A percentile compares a stretch with the other conserved stretches of the same genome.
phyloP scores from a whole-genome alignment of 1,140 invertebrate genomes.

The Drosophila biarmipes region DNA sequence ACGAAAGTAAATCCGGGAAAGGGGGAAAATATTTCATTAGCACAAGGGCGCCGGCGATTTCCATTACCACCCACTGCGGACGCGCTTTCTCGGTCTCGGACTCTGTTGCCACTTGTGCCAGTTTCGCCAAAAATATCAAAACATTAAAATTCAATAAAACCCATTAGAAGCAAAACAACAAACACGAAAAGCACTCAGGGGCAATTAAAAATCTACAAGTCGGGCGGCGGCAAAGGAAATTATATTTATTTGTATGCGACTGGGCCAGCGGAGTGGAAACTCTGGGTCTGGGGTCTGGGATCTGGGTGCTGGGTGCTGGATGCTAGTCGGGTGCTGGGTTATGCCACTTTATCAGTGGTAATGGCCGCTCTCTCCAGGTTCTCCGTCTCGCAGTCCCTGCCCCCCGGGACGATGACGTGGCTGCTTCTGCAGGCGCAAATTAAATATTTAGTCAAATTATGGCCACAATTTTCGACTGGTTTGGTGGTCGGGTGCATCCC shows the following conservation, averaged over 20 bases:
- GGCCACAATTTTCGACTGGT: constrained; percentile 74
- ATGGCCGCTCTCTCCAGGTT: constrained; percentile 21
- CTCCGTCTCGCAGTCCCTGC: background rate
- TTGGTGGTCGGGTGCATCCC: constrained; percentile 30
- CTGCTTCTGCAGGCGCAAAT: constrained; percentile 49
- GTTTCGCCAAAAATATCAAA: constrained; percentile 68
- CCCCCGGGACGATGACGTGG: constrained; percentile 6
- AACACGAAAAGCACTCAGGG: constrained; percentile 73
- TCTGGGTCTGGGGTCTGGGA: too few relatives aligned
- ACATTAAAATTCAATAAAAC: constrained; percentile 81
- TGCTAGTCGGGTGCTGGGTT: constrained; percentile 3
- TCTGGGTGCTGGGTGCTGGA: background rate
- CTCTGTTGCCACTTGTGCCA: constrained; percentile 31
- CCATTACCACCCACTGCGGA: constrained; percentile 70
- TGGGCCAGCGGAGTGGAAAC: constrained; percentile 8
- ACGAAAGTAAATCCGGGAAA: constrained; percentile 22
- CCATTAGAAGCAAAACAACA: constrained; percentile 72
- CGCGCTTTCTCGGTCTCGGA: constrained; percentile 35
- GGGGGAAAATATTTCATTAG: constrained; percentile 63
- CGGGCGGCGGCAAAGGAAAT: constrained; percentile 63
- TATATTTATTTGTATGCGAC: constrained; percentile 74
- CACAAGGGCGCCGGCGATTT: constrained; percentile 72
- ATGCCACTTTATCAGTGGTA: constrained; percentile 71
- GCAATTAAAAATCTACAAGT: constrained; percentile 80
- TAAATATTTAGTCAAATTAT: constrained; percentile 81